Percentiles rank a stretch among this genome's conserved stretches.
phyloP scores from a whole-genome alignment of 2,113 vertebrate genomes.

The Leiothrix lutea region DNA sequence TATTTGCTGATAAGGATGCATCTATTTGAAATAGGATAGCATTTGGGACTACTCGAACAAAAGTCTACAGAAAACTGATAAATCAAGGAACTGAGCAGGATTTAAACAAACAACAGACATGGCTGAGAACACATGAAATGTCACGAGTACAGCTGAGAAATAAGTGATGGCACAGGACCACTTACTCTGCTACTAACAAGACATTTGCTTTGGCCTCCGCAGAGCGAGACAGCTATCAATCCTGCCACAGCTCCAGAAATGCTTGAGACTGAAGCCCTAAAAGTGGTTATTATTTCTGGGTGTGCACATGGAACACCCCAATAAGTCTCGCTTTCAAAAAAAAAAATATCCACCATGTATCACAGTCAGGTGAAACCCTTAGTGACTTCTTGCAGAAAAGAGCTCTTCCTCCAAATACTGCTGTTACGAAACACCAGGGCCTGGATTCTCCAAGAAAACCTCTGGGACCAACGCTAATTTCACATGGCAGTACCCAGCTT shows the following conservation, averaged over 20 bases:
- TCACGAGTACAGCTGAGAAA: conserved; percentile 32
- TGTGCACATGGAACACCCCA: not conserved
- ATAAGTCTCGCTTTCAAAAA: not conserved
- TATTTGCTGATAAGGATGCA: conserved; percentile 54
- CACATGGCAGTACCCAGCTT: not conserved
- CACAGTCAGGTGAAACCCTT: not conserved
- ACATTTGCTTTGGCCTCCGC: not conserved
- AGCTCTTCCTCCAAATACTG: not conserved
- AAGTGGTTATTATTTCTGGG: not conserved
- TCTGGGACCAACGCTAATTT: not conserved
- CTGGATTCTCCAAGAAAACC: not conserved
- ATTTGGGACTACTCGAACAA: conserved; percentile 11
- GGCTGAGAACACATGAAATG: conserved; percentile 53
- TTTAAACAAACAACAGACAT: conserved; percentile 62
- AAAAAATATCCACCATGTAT: not conserved
- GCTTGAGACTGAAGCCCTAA: not conserved
- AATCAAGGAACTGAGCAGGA: conserved; percentile 52
- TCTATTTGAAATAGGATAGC: conserved; percentile 48
- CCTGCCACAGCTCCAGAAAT: not conserved
- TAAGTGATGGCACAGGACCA: conserved; percentile 55
- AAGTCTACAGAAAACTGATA: conserved; percentile 63
- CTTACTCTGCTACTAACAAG: conserved; percentile 49
- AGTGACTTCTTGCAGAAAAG: not conserved
- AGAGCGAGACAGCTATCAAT: not conserved
- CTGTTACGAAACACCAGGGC: not conserved